These are phyloP conservation scores for Amiota communis DNA, from an alignment of 2,888 invertebrate species.

Conservation along the genomic window DNA sequence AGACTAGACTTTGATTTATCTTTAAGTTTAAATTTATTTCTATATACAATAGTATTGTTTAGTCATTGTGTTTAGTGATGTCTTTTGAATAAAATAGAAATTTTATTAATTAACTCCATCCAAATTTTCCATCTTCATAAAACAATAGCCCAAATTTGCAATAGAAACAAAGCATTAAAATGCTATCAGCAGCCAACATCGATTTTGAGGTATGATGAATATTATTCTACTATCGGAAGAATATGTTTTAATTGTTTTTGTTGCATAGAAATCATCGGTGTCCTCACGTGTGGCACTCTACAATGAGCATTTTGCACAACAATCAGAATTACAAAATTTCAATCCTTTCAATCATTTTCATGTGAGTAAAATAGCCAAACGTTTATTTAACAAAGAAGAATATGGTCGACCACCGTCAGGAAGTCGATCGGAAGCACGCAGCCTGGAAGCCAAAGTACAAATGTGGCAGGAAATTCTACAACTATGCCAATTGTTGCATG, in stretches of 20 bases:
- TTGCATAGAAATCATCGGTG: slow-evolving; percentile 35
- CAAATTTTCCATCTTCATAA: too few species aligned
- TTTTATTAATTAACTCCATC: not conserved
- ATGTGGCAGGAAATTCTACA: slow-evolving; percentile 53
- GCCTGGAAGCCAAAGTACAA: slow-evolving; percentile 44
- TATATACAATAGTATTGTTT: not conserved
- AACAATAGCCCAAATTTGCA: not conserved
- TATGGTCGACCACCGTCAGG: slow-evolving; percentile 53
- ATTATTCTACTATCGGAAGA: too few species aligned
- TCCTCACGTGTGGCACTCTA: slow-evolving; percentile 54
- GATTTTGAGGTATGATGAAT: too few species aligned
- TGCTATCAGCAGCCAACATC: too few species aligned
- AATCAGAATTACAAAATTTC: slow-evolving; percentile 23
- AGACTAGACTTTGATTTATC: not conserved
- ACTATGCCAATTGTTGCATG: slow-evolving; percentile 44
- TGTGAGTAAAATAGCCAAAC: slow-evolving; percentile 36
- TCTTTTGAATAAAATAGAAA: not conserved
- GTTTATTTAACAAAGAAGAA: slow-evolving; percentile 39
- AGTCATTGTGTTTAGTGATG: not conserved
- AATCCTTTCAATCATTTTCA: slow-evolving; percentile 39
- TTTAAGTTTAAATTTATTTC: not conserved
- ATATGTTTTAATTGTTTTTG: not conserved
- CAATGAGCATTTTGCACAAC: slow-evolving; percentile 49
- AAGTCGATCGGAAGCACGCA: slow-evolving; percentile 52
- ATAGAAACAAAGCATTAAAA: not conserved